Base-by-base conservation (phyloP, 2,113 vertebrate genomes). In the Charina bottae region DNA sequence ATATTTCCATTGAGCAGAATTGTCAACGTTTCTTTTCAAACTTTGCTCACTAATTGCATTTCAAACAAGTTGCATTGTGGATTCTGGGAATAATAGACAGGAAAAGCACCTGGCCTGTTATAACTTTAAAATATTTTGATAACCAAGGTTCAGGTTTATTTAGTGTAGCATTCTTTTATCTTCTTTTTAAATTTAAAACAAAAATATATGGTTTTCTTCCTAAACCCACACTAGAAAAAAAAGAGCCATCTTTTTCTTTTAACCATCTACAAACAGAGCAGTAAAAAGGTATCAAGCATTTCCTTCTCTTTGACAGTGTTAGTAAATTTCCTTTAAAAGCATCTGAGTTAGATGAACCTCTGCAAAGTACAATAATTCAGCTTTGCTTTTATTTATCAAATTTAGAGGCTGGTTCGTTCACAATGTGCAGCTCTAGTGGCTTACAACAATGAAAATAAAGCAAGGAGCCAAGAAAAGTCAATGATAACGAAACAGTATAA, bases 1-100 rank as follows among this genome's bases (percentile, higher is more conserved):
- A 91, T 92, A 94, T 97, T 97, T 97, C 93, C 91, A 97, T 95
- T 96, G 94, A 95, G 92, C 91, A 93, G 94, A 94, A 95, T 96
- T 95, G 95, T 96, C 92, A 95, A 95, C 92, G 54, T 94, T 96
- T 95, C 94, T 89, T 96, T 96, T 96, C 92, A 96, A 95, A 96
- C 87, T 96, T 95, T 89, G 93, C 93, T 96, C 94, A 55, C 91
- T 97, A 96, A 97, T 96, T 97, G 93, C 96, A 93, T 94, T 97
- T 95, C 93, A 94, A 95, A 93, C 90, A 93, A 91, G 90, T 89
- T 95, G 21, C 91, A 72, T 96, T 93, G 26, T 6, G 96, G 90
- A 93, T 93, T 62, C 49, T 83, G 93, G 96, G 95, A 95, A 94
- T 28, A 88, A 94, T 90, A 60, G 83, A 83, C 62, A 93, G 90